Evolutionary conservation across 2,113 vertebrate genomes (phyloP).

Genomic region (Prionailurus bengalensis): DNA sequence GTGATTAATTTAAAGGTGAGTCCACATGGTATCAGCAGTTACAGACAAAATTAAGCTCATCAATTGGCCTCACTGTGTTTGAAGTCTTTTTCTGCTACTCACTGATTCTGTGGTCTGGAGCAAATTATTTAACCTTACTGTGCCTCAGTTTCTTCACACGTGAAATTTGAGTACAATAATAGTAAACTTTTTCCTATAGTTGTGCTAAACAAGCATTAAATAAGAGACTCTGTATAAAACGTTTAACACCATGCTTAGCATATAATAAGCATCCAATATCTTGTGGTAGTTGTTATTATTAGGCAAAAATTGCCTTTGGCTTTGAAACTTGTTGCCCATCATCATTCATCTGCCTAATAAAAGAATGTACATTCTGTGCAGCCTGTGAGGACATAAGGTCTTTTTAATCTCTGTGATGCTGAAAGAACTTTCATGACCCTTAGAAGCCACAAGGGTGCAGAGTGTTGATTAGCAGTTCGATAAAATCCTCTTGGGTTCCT

Average conservation of each 20-base stretch:
- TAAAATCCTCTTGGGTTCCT: conserved; percentile 5
- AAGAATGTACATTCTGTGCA: conserved; percentile 25
- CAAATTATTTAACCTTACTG: conserved; percentile 57
- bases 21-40: not conserved
- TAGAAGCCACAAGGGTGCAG: conserved; percentile 24
- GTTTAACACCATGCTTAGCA: conserved; percentile 1
- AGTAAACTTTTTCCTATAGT: not conserved
- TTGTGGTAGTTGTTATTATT: conserved; percentile 10
- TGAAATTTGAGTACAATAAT: not conserved
- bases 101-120: conserved; percentile 10
- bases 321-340: conserved; percentile 66
- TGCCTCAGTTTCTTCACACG: conserved; percentile 47
- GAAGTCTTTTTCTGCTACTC: conserved; percentile 16
- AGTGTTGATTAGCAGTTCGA: not conserved
- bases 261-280: not conserved
- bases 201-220: conserved; percentile 58
- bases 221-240: conserved; percentile 20
- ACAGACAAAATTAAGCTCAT: conserved; percentile 17
- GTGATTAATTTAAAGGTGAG: conserved; percentile 52
- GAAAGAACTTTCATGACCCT: conserved; percentile 60
- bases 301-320: conserved; percentile 56
- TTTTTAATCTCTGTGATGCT: conserved; percentile 36
- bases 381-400: not conserved
- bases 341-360: conserved; percentile 52
- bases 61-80: not conserved